Percentiles rank a stretch among this genome's conserved stretches.
These are phyloP conservation scores for Chaetops frenatus DNA, from an alignment of 2,113 vertebrate genomes.

Conservation along the genomic window DNA sequence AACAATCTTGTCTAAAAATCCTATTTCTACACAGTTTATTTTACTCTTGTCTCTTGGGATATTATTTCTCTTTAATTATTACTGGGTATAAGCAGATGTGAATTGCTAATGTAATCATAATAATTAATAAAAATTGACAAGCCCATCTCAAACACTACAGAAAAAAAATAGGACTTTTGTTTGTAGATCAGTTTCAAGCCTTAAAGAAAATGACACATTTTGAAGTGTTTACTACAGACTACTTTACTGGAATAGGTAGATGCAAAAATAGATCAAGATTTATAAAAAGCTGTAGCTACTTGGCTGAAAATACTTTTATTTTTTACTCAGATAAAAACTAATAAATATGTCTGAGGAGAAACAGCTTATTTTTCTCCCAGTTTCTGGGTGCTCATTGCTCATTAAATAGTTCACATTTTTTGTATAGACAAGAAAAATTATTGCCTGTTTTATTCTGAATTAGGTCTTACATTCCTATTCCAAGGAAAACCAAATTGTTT, in stretches of 20 bases:
- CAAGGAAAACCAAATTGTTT: not conserved
- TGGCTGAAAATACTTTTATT: constrained; percentile 22
- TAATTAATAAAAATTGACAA: not conserved
- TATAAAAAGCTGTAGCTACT: constrained; percentile 2
- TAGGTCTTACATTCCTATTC: not conserved
- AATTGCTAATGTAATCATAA: not conserved
- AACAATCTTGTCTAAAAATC: not conserved
- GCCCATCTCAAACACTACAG: not conserved
- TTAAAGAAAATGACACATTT: not conserved
- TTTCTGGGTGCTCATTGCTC: not conserved
- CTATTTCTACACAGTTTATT: not conserved
- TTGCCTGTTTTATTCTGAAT: not conserved
- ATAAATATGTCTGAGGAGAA: not conserved
- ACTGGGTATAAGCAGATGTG: not conserved
- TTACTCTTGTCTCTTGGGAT: not conserved
- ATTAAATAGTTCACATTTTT: not conserved
- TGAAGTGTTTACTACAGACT: not conserved
- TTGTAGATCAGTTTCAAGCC: not conserved
- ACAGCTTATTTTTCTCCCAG: not conserved
- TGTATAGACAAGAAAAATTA: not conserved
- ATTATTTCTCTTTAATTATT: not conserved
- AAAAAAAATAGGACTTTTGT: not conserved
- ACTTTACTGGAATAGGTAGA: constrained; percentile 11
- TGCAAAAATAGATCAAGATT: constrained; percentile 2
- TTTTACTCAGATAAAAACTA: constrained; percentile 13